Evolutionary conservation across 2,888 invertebrate genomes (phyloP), one percentile per base, ranked within the genome.

Genomic region (Hanleya hanleyi): DNA sequence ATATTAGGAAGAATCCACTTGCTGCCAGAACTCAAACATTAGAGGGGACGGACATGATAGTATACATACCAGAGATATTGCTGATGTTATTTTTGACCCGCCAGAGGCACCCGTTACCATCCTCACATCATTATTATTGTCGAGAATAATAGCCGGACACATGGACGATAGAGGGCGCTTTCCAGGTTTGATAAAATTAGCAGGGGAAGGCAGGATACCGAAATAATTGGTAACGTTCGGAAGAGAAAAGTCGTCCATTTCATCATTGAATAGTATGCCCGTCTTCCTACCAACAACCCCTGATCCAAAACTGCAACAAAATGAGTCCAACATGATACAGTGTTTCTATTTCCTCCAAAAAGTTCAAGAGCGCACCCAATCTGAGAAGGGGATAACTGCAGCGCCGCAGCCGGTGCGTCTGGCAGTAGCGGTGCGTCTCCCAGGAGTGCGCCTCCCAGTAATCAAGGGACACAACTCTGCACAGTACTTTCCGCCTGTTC

Each of bases 101-200:
- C 98, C 97, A 1, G 97, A 96, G 0, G 95, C 97, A 0, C 98
- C 98, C 5, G 95, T 91, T 0, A 95, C 93, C 82, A 96, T 86
- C 64, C 92, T 91, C 0, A 94, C 95, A 69, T 94, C 92, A 18
- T 93, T 89, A 81, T 95, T 93, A 3, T 95, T 90, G 81, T 95
- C 93, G 3, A 95, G 90, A 18, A 97, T 91, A 64, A 98, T 94
- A 35, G 94, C 92, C 0, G 98, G 98, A 74, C 94, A 94, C 96
- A 97, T 98, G 0, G 97, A 97, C 32, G 97, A 97, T 84, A 97
- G 92, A 0, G 98, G 96, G 49, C 95, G 92, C 86, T 96, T 95
- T 1, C 94, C 94, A 0, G 97, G 96, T 36, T 91, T 92, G 65
- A 98, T 94, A 88, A 94, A 95, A 91, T 98, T 99, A 0, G 95